Evolutionary conservation across 2,888 invertebrate genomes (phyloP), one percentile per base, ranked within the genome.

Genomic region (Pasiphila rectangulata): DNA sequence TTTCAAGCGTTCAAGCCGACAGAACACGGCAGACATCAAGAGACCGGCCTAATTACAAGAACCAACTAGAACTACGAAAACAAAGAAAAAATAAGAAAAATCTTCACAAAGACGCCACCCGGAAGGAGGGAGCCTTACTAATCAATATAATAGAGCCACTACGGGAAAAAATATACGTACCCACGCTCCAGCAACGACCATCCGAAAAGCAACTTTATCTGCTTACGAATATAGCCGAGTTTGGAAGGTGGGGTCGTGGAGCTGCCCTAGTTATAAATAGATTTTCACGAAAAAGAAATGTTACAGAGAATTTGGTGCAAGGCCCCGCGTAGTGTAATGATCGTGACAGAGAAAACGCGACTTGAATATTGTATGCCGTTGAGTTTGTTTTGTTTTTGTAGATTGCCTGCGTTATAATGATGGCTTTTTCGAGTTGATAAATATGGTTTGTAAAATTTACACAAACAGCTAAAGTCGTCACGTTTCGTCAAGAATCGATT

Each of bases 221-320:
- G 51, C 51, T 61, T 58, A 46, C 6, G 4, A 30, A 37, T 51
- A 63, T 46, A 48, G 46, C 47, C 64, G 74, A 64, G 58, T 73
- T 65, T 54, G 49, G 59, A 67, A 51, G 51, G 53, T 56, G 52
- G 49, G 59, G 63, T 55, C 67, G 64, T 76, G 75, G 74, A 75
- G 72, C 75, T 81, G 86, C 83, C 85, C 87, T 87, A 87, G 84
- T 88, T 88, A 88, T 88, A 88, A 88, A 88, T 88, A 88, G 87
- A 88, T 88, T 88, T 88, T 86, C 86, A 85, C 88, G 87, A 86
- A 87, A 87, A 88, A 88, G 87, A 88, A 88, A 88, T 83, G 87
- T 87, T 86, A 83, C 87, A 84, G 85, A 83, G 87, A 82, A 84
- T 86, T 83, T 78, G 85, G 81, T 86, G 87, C 87, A 87, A 80